These are phyloP conservation scores for Ceratotherium simum DNA, from an alignment of 2,113 vertebrate genomes.

Conservation along the genomic window DNA sequence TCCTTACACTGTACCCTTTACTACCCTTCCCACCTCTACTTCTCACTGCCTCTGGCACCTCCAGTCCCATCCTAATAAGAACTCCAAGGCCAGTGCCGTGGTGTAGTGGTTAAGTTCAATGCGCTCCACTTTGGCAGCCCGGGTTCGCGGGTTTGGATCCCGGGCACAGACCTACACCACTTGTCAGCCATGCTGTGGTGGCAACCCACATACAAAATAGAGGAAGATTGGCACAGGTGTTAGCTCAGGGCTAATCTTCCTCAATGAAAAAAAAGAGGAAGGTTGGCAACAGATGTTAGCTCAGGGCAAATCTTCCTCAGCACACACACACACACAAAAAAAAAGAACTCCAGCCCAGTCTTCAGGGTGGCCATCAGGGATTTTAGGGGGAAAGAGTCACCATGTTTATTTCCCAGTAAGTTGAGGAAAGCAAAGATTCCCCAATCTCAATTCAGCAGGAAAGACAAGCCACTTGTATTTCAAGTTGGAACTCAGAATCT, in stretches of 20 bases:
- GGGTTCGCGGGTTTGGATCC: too few relatives aligned
- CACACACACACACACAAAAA: too few relatives aligned
- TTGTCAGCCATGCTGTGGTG: too few relatives aligned
- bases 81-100: not conserved
- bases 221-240: too few relatives aligned
- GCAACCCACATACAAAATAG: too few relatives aligned
- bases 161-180: too few relatives aligned
- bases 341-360: not conserved
- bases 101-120: too few relatives aligned
- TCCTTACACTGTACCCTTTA: not conserved
- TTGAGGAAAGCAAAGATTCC: slow-evolving; percentile 6
- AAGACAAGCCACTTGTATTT: not conserved
- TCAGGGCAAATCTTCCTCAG: too few relatives aligned
- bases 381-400: not conserved
- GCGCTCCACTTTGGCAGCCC: too few relatives aligned
- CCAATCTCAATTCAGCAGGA: not conserved
- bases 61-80: not conserved
- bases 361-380: not conserved
- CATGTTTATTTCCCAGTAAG: not conserved
- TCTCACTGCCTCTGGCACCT: not conserved
- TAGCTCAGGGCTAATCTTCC: too few relatives aligned
- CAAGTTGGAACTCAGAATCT: not conserved
- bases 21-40: not conserved
- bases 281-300: too few relatives aligned
- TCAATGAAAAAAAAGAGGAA: too few relatives aligned